These are phyloP conservation scores for Eulemur rufifrons DNA, from an alignment of 2,113 vertebrate genomes.

Conservation along the genomic window DNA sequence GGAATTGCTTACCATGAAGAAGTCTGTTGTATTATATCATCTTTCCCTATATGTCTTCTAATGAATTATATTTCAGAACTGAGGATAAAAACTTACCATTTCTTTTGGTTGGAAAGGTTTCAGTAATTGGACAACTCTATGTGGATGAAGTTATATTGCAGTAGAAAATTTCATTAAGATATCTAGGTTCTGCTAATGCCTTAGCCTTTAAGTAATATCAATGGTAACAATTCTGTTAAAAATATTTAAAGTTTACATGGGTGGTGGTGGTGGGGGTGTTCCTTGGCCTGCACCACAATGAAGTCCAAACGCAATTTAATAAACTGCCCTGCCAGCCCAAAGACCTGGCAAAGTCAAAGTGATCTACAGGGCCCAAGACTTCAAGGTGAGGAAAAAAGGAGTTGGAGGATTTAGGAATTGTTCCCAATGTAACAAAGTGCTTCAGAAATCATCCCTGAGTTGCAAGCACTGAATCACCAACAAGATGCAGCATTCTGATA, in stretches of 20 bases:
- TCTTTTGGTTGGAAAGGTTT: neutral
- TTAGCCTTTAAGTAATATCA: neutral
- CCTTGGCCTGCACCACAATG: neutral
- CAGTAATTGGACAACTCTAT: neutral
- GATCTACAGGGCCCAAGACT: neutral
- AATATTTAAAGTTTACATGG: neutral
- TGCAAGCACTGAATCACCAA: neutral
- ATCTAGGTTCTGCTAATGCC: neutral
- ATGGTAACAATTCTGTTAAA: neutral
- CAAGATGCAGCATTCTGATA: neutral
- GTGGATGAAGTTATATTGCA: neutral
- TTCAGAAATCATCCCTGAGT: neutral
- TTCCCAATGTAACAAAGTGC: neutral
- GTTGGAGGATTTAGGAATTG: neutral
- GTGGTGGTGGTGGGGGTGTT: fast-evolving
- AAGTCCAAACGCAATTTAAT: neutral
- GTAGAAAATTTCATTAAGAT: neutral
- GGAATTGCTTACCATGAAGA: constrained; percentile 44
- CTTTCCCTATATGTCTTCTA: neutral
- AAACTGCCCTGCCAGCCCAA: neutral
- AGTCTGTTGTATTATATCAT: constrained; percentile 47
- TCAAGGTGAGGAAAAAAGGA: neutral
- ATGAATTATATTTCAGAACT: neutral
- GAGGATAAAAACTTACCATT: neutral
- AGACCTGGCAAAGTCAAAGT: neutral